Percentiles rank a stretch among this genome's conserved stretches.
Conservation (phyloP, 2,888 invertebrate species). For the Drosophila paranaensis region DNA sequence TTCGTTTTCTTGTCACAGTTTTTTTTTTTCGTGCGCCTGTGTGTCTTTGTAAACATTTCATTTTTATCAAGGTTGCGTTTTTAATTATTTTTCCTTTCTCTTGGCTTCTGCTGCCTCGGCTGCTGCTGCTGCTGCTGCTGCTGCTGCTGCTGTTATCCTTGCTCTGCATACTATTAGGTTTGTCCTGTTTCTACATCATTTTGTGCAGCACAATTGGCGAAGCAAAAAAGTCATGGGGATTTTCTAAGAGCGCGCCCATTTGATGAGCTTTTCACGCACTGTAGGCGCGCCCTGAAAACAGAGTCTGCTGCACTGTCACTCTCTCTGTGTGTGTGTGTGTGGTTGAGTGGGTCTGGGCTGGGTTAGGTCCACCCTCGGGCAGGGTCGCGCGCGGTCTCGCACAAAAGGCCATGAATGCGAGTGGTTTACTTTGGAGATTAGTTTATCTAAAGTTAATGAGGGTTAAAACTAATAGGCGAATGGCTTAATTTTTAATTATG, state of each 20-base stretch:
- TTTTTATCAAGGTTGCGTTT: conserved; percentile 84
- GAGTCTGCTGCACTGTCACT: conserved; percentile 6
- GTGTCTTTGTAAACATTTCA: conserved; percentile 82
- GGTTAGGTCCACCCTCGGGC: conserved; percentile 46
- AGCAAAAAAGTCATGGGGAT: conserved; percentile 48
- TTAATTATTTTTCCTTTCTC: conserved; percentile 83
- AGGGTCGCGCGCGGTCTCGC: conserved; percentile 61
- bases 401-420: conserved; percentile 69
- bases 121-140: conserved; percentile 23
- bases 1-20: conserved; percentile 61
- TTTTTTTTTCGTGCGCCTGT: conserved; percentile 44
- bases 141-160: conserved; percentile 21
- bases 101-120: conserved; percentile 35
- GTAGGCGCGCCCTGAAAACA: conserved; percentile 66
- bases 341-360: neutral
- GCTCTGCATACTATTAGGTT: conserved; percentile 71
- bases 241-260: conserved; percentile 53
- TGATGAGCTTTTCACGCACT: conserved; percentile 81
- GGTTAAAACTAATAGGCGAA: conserved; percentile 81
- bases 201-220: conserved; percentile 52
- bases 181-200: conserved; percentile 75
- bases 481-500: conserved; percentile 81
- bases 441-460: conserved; percentile 81
- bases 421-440: conserved; percentile 81
- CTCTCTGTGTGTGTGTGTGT: neutral